Evolutionary conservation across 1,140 invertebrate species (phyloP).

Genomic region (Cylas formicarius): DNA sequence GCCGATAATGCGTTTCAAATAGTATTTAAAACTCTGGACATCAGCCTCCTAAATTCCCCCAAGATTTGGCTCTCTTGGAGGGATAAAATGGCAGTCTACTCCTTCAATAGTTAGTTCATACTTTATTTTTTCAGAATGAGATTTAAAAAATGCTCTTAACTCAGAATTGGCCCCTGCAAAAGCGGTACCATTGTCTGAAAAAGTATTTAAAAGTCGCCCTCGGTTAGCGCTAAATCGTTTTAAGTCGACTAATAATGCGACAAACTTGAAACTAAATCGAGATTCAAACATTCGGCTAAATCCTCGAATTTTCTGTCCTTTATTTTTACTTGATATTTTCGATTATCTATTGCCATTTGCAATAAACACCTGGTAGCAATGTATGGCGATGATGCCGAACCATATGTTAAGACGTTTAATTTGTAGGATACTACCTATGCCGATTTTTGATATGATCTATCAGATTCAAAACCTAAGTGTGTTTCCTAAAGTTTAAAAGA

Average conservation of each 20-base stretch:
- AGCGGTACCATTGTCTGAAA: slow-evolving; percentile 9
- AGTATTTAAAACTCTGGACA: slow-evolving; percentile 1
- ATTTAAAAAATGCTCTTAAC: slow-evolving; percentile 1
- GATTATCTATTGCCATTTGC: too few species aligned
- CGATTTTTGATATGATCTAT: too few species aligned
- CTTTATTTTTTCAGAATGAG: neutral
- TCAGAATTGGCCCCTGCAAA: slow-evolving; percentile 4
- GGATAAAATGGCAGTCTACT: slow-evolving; percentile 13
- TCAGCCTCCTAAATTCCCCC: slow-evolving; percentile 12
- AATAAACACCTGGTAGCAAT: too few species aligned
- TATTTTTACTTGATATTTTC: too few species aligned
- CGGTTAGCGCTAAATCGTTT: slow-evolving; percentile 29
- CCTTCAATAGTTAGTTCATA: neutral
- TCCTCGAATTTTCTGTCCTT: too few species aligned
- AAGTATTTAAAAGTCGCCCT: slow-evolving; percentile 14
- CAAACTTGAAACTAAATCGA: too few species aligned
- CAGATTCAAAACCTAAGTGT: too few species aligned
- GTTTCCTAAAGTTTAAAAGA: too few species aligned
- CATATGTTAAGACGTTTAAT: too few species aligned
- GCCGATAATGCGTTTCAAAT: slow-evolving; percentile 3
- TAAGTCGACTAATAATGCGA: slow-evolving; percentile 30
- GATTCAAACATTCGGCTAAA: too few species aligned
- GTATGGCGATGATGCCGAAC: too few species aligned
- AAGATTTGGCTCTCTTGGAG: slow-evolving; percentile 9
- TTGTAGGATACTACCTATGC: too few species aligned